Percentiles rank a stretch among this genome's conserved stretches.
phyloP scores from a whole-genome alignment of 1,140 invertebrate genomes.

The Brachionus rotundiformis region DNA sequence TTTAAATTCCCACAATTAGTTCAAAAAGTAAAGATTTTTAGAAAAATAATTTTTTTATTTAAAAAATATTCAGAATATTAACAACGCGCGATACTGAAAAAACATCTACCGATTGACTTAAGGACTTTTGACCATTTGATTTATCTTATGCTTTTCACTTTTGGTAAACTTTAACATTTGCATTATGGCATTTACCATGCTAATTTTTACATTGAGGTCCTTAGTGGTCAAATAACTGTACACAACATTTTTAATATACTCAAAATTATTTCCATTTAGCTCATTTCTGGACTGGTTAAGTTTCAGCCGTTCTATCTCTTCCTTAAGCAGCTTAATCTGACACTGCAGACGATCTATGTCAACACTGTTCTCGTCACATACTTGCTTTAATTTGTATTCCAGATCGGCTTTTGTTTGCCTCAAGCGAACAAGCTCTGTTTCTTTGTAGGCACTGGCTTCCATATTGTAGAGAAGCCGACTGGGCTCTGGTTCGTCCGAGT shows the following conservation, averaged over 20 bases:
- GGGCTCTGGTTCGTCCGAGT: background rate
- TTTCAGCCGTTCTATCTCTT: conserved; percentile 43
- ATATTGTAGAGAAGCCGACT: conserved; percentile 21
- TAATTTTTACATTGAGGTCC: conserved; percentile 42
- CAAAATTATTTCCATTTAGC: conserved; percentile 41
- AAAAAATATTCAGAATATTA: background rate
- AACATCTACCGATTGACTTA: background rate
- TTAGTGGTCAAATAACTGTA: conserved; percentile 40
- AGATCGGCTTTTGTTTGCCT: conserved; percentile 3
- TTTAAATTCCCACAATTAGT: background rate
- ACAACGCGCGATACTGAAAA: background rate
- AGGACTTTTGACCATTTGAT: background rate
- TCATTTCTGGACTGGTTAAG: conserved; percentile 17
- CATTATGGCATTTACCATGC: conserved; percentile 33
- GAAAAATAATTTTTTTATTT: conserved; percentile 29
- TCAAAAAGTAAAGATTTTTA: background rate
- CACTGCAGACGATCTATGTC: conserved; percentile 6
- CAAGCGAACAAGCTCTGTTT: background rate
- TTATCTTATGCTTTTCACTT: conserved; percentile 38
- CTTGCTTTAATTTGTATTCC: conserved; percentile 38
- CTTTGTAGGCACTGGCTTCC: conserved; percentile 25
- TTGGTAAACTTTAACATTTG: conserved; percentile 47
- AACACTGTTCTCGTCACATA: conserved; percentile 17
- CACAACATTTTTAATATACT: conserved; percentile 50
- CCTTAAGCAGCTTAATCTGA: conserved; percentile 27